Evolutionary conservation across 1,140 invertebrate species (phyloP).

Genomic region (Laupala kohalensis): DNA sequence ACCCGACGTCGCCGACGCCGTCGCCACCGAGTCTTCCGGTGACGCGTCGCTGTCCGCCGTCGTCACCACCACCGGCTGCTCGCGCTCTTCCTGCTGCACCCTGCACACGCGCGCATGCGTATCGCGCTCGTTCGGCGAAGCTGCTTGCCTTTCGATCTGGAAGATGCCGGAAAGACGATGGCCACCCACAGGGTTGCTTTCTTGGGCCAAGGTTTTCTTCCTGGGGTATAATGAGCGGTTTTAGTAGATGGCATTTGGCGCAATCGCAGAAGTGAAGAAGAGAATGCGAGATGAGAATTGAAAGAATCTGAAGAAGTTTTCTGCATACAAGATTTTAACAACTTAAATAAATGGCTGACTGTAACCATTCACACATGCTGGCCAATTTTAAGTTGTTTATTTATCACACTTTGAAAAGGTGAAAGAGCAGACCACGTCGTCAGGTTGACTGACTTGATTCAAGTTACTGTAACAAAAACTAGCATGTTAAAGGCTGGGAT

Average conservation of each 20-base stretch:
- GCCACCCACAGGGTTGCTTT: not conserved
- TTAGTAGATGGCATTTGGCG: not conserved
- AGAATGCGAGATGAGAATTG: not conserved
- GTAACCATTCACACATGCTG: too few relatives aligned
- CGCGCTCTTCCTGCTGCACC: constrained; percentile 10
- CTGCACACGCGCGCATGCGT: not conserved
- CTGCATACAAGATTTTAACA: too few relatives aligned
- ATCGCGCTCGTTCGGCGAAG: not conserved
- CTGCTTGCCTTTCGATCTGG: not conserved
- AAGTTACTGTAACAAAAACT: too few relatives aligned
- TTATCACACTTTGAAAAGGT: too few relatives aligned
- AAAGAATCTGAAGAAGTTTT: too few relatives aligned
- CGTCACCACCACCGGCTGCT: not conserved
- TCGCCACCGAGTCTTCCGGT: not conserved
- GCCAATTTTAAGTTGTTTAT: too few relatives aligned
- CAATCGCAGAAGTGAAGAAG: not conserved
- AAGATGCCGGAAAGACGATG: not conserved
- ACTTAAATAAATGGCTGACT: too few relatives aligned
- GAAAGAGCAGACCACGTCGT: too few relatives aligned
- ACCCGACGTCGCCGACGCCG: too few relatives aligned
- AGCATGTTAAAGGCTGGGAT: too few relatives aligned
- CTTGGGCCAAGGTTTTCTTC: not conserved
- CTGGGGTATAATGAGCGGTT: not conserved
- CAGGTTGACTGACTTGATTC: too few relatives aligned
- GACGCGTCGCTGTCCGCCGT: not conserved